Conservation (phyloP, 2,888 invertebrate species). For the Nomada fucata region DNA sequence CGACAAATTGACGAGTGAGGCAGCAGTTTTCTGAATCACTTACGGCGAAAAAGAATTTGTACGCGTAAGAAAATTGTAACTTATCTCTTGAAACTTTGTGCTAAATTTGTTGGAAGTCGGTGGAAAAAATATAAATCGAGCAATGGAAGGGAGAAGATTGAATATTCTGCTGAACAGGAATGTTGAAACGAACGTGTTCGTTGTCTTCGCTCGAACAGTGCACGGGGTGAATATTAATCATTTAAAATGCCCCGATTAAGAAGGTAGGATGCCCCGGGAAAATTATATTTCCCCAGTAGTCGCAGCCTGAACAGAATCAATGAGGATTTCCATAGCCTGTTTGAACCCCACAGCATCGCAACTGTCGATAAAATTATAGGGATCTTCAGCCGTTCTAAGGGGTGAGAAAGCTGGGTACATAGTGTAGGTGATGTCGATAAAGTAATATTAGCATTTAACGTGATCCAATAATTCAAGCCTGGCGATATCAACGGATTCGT, state of each 20-base stretch:
- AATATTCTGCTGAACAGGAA: not conserved
- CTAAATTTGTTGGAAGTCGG: not conserved
- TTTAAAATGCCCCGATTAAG: not conserved
- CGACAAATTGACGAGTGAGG: not conserved
- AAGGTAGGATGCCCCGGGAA: not conserved
- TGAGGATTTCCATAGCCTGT: constrained; percentile 32
- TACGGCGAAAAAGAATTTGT: not conserved
- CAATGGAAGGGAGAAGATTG: not conserved
- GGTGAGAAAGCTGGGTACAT: constrained; percentile 30
- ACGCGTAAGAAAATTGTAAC: not conserved
- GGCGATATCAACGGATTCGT: constrained; percentile 26
- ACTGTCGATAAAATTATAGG: constrained; percentile 52
- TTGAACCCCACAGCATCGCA: constrained; percentile 25
- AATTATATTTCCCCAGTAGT: constrained; percentile 7
- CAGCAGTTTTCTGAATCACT: not conserved
- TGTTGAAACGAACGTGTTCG: not conserved
- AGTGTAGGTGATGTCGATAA: constrained; percentile 39
- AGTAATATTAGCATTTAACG: constrained; percentile 45
- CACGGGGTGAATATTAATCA: not conserved
- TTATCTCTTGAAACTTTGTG: not conserved
- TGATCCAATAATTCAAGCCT: constrained; percentile 37
- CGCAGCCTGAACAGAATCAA: constrained; percentile 38
- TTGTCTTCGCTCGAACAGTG: not conserved
- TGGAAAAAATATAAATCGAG: not conserved
- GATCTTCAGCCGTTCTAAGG: constrained; percentile 6